phyloP scores from a whole-genome alignment of 2,797 vertebrate genomes.

The Fundulus diaphanus region DNA sequence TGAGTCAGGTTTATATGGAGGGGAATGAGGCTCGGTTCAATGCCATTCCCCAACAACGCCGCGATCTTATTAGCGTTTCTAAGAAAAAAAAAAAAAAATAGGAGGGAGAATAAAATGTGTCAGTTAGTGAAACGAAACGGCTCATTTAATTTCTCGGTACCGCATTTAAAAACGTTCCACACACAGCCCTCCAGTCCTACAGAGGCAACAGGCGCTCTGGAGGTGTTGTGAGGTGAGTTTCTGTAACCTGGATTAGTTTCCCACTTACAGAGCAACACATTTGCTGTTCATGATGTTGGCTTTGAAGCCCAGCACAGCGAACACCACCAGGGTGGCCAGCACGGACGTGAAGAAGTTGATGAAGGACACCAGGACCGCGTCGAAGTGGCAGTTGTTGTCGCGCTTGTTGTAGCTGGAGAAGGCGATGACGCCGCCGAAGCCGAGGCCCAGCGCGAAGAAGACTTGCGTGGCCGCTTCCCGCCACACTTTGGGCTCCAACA shows the following conservation, averaged over 20 bases:
- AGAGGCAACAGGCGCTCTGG: too few relatives aligned
- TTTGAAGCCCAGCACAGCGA: conserved; percentile 97
- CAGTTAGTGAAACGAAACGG: too few relatives aligned
- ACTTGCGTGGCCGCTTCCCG: conserved; percentile 97
- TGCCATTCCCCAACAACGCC: conserved; percentile 82
- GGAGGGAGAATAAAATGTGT: not conserved
- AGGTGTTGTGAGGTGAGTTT: too few relatives aligned
- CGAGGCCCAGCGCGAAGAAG: conserved; percentile 96
- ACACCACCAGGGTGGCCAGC: conserved; percentile 97
- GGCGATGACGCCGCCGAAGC: conserved; percentile 97
- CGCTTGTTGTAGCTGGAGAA: conserved; percentile 99
- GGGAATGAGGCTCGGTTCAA: conserved; percentile 85
- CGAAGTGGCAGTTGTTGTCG: conserved; percentile 99
- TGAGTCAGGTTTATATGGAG: conserved; percentile 90
- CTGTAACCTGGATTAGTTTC: too few relatives aligned
- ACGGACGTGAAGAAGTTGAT: conserved; percentile 99
- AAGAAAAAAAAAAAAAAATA: not conserved
- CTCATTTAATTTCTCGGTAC: too few relatives aligned
- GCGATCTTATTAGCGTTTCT: conserved; percentile 90
- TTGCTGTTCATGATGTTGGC: conserved; percentile 93
- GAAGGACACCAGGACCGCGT: conserved; percentile 95
- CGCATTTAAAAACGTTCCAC: too few relatives aligned
- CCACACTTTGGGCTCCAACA: conserved; percentile 97
- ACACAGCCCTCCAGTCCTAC: too few relatives aligned
- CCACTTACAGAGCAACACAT: conserved; percentile 85